Conservation (phyloP, 2,797 vertebrate genomes). For the Enteromius unitaeniatus region DNA sequence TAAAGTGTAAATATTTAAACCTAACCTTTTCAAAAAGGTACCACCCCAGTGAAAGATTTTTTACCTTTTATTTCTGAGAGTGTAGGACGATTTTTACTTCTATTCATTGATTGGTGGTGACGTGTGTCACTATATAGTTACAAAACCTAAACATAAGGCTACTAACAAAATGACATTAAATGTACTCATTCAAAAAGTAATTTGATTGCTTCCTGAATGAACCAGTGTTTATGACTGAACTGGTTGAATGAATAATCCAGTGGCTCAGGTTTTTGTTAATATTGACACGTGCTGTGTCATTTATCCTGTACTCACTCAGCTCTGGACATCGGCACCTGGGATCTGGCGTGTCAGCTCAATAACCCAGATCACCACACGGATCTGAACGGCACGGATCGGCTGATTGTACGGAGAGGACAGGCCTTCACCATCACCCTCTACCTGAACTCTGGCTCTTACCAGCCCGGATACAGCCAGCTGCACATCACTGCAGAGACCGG, state of each 20-base stretch:
- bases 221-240: background rate
- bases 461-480: constrained; percentile 80
- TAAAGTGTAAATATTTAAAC: too few relatives aligned
- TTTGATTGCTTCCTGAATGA: background rate
- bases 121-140: background rate
- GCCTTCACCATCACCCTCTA: constrained; percentile 82
- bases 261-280: background rate
- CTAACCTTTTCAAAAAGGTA: too few relatives aligned
- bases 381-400: constrained; percentile 76
- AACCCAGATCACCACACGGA: constrained; percentile 84
- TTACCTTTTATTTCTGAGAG: too few relatives aligned
- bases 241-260: background rate
- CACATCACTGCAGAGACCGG: constrained; percentile 84
- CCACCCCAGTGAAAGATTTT: too few relatives aligned
- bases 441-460: constrained; percentile 80
- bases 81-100: background rate
- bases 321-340: constrained; percentile 80
- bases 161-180: background rate
- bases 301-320: constrained; percentile 14
- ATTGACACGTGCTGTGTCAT: background rate
- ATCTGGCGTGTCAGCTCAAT: constrained; percentile 85
- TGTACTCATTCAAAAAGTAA: background rate
- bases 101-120: background rate
- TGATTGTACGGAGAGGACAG: constrained; percentile 90
- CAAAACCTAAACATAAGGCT: background rate